Percentiles rank a stretch among this genome's conserved stretches.
Conservation (phyloP, 2,797 vertebrate species). For the Sebastes kiyomatsui region DNA sequence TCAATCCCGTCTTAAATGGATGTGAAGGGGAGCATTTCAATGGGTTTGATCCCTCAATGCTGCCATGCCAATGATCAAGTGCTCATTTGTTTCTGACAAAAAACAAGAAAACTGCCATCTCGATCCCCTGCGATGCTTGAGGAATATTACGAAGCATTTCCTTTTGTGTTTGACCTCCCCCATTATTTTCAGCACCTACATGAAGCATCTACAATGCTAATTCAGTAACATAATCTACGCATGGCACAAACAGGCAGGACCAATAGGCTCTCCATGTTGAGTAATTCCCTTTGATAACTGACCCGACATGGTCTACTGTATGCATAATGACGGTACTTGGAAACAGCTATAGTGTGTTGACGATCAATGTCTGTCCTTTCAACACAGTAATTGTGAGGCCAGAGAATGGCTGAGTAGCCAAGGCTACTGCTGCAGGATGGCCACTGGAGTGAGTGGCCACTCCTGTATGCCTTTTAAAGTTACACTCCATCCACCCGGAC, state of each 20-base stretch:
- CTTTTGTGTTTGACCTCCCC: slow-evolving; percentile 38
- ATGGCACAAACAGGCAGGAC: slow-evolving; percentile 16
- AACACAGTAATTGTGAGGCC: slow-evolving; percentile 66
- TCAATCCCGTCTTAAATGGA: slow-evolving; percentile 34
- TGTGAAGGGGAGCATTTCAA: slow-evolving; percentile 39
- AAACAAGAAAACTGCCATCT: slow-evolving; percentile 4
- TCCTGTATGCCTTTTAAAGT: slow-evolving; percentile 82
- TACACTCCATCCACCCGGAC: slow-evolving; percentile 68
- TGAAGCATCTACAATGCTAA: slow-evolving; percentile 45
- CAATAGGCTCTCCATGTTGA: slow-evolving; percentile 18
- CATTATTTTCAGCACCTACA: slow-evolving; percentile 8
- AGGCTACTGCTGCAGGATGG: slow-evolving; percentile 42
- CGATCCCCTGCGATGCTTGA: not conserved
- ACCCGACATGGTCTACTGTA: slow-evolving; percentile 33
- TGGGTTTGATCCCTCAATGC: slow-evolving; percentile 35
- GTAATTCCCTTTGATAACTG: slow-evolving; percentile 61
- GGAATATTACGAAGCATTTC: slow-evolving; percentile 1
- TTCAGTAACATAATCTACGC: slow-evolving; percentile 16
- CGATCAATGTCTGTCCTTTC: slow-evolving; percentile 64
- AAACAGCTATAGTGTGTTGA: slow-evolving; percentile 51
- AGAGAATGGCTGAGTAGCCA: slow-evolving; percentile 73
- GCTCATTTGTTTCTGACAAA: slow-evolving; percentile 49
- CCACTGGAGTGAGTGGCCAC: slow-evolving; percentile 62
- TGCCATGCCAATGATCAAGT: slow-evolving; percentile 23
- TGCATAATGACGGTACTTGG: slow-evolving; percentile 52